Base-by-base conservation (phyloP, 2,113 vertebrate species). In the Pteruthius melanotis region DNA sequence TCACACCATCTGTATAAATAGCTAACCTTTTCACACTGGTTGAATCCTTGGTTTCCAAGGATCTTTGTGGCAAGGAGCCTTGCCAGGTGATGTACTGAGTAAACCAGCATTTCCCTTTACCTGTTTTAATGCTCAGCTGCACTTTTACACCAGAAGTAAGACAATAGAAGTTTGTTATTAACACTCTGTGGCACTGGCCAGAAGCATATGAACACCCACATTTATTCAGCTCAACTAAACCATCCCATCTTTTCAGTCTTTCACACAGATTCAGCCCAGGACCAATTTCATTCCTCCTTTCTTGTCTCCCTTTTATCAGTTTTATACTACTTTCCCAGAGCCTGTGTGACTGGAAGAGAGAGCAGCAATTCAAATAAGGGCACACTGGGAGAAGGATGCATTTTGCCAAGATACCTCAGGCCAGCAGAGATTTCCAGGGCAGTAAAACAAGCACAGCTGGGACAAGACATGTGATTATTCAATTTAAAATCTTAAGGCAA, bases 391-490 rank as follows among this genome's bases (percentile, higher is more conserved):
- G 30, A 54, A 89, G 23, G 44, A 60, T 27, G 30, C 30, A 47
- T 33, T 66, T 90, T 89, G 70, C 57, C 31, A 47, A 64, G 53
- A 28, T 72, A 77, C 45, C 63, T 93, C 54, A 77, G 79, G 71
- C 63, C 54, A 93, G 64, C 33, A 70, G 75, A 80, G 39, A 40
- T 90, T 89, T 78, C 83, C 88, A 92, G 86, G 93, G 64, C 72
- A 66, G 85, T 74, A 81, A 76, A 79, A 75, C 56, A 77, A 93
- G 65, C 66, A 22, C 76, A 88, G 52, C 63, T 78, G 83, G 75
- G 88, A 90, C 49, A 68, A 87, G 15, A 75, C 57, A n/a, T n/a
- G 31, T 42, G 76, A 86, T 92, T 89, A 82, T 84, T 96, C 80
- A 52, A 52, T 90, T 87, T 91, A 68, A 92, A 92, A 76, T 83